phyloP scores from a whole-genome alignment of 2,797 vertebrate genomes.

The Enteromius trimaculatus region DNA sequence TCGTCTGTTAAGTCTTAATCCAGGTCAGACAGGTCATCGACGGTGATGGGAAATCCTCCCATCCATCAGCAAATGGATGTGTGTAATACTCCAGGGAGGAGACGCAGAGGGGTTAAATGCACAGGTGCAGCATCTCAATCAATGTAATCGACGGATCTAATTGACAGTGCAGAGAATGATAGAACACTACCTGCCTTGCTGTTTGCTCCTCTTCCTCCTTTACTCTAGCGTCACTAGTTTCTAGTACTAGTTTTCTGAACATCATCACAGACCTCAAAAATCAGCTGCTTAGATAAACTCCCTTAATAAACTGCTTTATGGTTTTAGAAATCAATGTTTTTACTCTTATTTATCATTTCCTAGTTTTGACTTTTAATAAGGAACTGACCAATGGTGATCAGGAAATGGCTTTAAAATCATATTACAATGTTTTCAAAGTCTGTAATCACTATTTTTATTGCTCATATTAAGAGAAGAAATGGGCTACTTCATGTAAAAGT shows the following conservation, averaged over 20 bases:
- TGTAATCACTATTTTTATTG: neutral
- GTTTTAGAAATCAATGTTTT: neutral
- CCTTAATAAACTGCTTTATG: neutral
- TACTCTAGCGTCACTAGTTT: neutral
- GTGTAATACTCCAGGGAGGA: constrained; percentile 8
- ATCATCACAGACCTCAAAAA: neutral
- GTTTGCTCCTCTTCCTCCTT: neutral
- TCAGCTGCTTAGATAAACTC: neutral
- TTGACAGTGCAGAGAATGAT: constrained; percentile 4
- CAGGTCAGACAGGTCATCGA: constrained; percentile 15
- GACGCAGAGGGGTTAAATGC: constrained; percentile 29
- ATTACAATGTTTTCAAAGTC: neutral
- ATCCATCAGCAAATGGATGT: constrained; percentile 39
- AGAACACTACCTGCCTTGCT: neutral
- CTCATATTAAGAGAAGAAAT: neutral
- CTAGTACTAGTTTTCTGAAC: neutral
- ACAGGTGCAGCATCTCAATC: constrained; percentile 41
- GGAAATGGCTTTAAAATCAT: neutral
- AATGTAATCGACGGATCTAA: constrained; percentile 41
- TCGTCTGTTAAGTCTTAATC: constrained; percentile 25
- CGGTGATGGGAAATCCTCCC: constrained; percentile 27
- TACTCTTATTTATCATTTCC: neutral
- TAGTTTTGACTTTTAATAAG: neutral
- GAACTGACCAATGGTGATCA: neutral
- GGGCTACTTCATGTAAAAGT: neutral